A percentile compares a stretch with the other conserved stretches of the same genome.
phyloP scores from a whole-genome alignment of 2,888 invertebrate species.

The Galeopsomyia nigrocyanea region DNA sequence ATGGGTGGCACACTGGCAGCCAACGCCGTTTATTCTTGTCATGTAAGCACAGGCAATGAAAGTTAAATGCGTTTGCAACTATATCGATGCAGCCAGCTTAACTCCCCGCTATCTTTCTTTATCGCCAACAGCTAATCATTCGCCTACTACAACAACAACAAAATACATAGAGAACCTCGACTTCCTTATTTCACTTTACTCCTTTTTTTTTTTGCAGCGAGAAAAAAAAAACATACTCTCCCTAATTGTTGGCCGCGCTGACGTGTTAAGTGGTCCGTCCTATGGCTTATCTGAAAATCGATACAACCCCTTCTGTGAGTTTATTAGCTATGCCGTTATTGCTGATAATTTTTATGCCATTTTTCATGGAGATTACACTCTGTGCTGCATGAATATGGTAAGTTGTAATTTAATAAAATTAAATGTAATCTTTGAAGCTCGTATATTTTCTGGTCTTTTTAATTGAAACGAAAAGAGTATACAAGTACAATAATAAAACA shows the following conservation, averaged over 20 bases:
- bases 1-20: constrained; percentile 59
- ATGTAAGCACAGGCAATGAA: constrained; percentile 62
- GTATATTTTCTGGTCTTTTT: too few species aligned
- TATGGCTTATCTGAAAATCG: constrained; percentile 33
- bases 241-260: constrained; percentile 27
- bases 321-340: constrained; percentile 20
- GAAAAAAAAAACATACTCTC: constrained; percentile 13
- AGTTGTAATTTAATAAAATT: neutral
- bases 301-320: constrained; percentile 21
- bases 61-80: constrained; percentile 55
- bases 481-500: too few species aligned
- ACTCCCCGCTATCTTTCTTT: too few species aligned
- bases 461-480: too few species aligned
- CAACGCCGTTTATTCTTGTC: constrained; percentile 62
- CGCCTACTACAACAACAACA: neutral
- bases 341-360: constrained; percentile 12
- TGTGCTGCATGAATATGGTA: constrained; percentile 1
- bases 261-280: constrained; percentile 24
- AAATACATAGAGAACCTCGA: neutral
- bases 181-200: constrained; percentile 1
- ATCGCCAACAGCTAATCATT: constrained; percentile 19
- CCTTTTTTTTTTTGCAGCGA: neutral
- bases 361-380: constrained; percentile 5
- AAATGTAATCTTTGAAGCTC: too few species aligned
- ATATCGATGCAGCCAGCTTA: constrained; percentile 16